Base-by-base conservation (phyloP, 2,888 invertebrate genomes). In the Diaprepes abbreviatus region DNA sequence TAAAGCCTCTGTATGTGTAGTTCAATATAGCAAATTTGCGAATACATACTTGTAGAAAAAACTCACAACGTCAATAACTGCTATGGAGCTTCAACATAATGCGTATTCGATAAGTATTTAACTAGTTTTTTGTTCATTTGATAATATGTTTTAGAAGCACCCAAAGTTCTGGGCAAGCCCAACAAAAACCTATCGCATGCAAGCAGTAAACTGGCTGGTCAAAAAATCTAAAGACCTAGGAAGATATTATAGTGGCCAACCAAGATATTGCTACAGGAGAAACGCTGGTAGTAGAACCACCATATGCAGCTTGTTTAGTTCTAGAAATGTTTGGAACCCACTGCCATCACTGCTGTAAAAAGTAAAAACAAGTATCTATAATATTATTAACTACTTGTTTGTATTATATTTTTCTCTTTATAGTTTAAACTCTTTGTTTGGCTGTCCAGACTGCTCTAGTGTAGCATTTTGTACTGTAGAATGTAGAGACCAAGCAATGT, bases 261-360 rank as follows among this genome's bases (percentile, higher is more conserved):
- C 84, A 86, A 7, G 79, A 84, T 0, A 87, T 93, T 35, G 85
- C 85, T 72, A 88, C 92, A 0, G 94, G 94, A 0, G 93, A 94
- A 79, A 88, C 89, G 0, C 82, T 95, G 10, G 85, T 93, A 0
- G 87, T 88, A 1, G 94, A 95, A 81, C 84, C 86, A 31, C 92
- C 95, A 0, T 90, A 90, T 74, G 92, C 91, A 0, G 90, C 93
- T 0, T 92, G 91, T 76, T 85, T 95, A 0, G 83, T 92, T 10
- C 89, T 92, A 0, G 91, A 91, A 74, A 90, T 87, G 81, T 92
- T 90, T 79, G 93, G 94, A 1, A 90, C 92, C 1, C 92, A 94
- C 80, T 95, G 95, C 78, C 89, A 92, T 72, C 89, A 94, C 80
- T 95, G 95, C 79, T 93, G 93, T 75, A 86, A 87, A 77, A 89